These are phyloP conservation scores for Parambassis ranga DNA, from an alignment of 2,797 vertebrate species.

Conservation along the genomic window DNA sequence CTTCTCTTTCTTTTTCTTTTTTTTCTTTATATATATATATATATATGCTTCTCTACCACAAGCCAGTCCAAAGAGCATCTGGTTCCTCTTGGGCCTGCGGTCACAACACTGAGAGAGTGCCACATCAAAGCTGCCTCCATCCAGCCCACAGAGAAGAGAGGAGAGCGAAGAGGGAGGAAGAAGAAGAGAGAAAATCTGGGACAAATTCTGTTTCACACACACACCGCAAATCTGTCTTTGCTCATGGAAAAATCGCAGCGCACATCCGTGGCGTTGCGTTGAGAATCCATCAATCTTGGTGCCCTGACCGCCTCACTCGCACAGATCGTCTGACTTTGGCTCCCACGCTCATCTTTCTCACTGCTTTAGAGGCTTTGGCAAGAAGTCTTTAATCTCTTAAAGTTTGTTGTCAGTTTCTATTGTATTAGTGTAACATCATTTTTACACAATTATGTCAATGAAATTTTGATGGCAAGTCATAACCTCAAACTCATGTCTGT, in stretches of 20 bases:
- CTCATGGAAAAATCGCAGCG: conserved; percentile 67
- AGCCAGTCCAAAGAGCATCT: conserved; percentile 69
- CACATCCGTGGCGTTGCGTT: conserved; percentile 50
- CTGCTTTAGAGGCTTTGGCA: conserved; percentile 15
- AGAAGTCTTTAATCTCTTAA: background rate
- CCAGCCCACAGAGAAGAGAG: conserved; percentile 61
- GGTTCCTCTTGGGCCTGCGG: conserved; percentile 76
- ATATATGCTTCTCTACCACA: conserved; percentile 55
- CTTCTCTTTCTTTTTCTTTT: conserved; percentile 4
- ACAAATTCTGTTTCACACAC: conserved; percentile 69
- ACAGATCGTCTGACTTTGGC: conserved; percentile 51
- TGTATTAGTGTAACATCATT: conserved; percentile 34
- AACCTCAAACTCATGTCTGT: background rate
- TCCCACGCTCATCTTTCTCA: conserved; percentile 58
- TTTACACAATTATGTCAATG: conserved; percentile 12
- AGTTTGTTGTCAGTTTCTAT: conserved; percentile 31
- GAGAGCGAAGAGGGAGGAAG: conserved; percentile 52
- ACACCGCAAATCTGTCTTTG: conserved; percentile 70
- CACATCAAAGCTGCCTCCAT: conserved; percentile 78
- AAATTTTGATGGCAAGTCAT: background rate
- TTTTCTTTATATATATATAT: conserved; percentile 23
- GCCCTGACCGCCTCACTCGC: conserved; percentile 46
- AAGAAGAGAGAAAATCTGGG: conserved; percentile 69
- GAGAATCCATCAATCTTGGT: conserved; percentile 67
- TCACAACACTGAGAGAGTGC: conserved; percentile 73